Base-by-base conservation (phyloP, 2,888 invertebrate genomes). In the Osedax fenrisi region DNA sequence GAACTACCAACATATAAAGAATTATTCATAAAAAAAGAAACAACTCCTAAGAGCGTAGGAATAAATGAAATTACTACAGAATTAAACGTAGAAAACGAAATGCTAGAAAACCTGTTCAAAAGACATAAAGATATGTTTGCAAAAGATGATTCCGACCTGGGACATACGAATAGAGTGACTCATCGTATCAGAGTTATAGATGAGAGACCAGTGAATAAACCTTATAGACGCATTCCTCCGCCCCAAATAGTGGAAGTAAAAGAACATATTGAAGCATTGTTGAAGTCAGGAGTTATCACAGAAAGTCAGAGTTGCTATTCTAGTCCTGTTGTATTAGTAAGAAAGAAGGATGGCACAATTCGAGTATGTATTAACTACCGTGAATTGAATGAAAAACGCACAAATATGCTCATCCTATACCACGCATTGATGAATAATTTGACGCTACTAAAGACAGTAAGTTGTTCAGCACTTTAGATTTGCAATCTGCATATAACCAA, bases 401-500 rank as follows among this genome's bases (percentile, higher is more conserved):
- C 17, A 41, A 41, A 41, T 41, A 41, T 41, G 41, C 5, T 17
- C 41, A 41, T 41, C 41, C 41, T 41, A 41, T 41, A 41, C 41
- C 68, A 22, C 27, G 62, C 25, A 77, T 75, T 23, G 77, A 78
- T 23, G 75, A 77, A 17, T 76, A 61, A 3, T 21, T 78, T 3
- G 77, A 75, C 26, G 26, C 22, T 17, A 26, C 78, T 13, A 56
- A 68, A 1, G 75, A 74, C 10, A 22, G 75, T 1, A 72, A 69
- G 27, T 77, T 71, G 61, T 79, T 79, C 66, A 73, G 72, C 10
- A 75, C 76, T 2, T 26, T 79, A 26, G 79, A 78, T 62, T 27
- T 79, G 2, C 66, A 61, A 26, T 64, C 74, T 3, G 78, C 77
- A 5, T 79, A 76, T 61, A 77, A 72, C 56, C 78, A 79, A 67